These are phyloP conservation scores for Rhodophaea formosa DNA, from an alignment of 2,888 invertebrate genomes.

Conservation along the genomic window DNA sequence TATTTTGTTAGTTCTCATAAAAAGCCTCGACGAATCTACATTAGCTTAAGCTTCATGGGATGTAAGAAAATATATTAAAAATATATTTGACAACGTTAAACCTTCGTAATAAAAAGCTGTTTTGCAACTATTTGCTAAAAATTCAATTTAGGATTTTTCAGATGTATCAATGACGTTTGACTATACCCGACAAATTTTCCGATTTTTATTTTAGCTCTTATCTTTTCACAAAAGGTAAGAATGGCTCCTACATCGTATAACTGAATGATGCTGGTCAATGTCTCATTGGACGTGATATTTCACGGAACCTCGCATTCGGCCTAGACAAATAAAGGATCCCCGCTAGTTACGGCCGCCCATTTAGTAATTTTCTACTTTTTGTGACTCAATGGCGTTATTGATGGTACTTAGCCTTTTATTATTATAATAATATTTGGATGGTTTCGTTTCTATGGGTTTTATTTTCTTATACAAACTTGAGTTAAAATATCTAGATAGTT, in stretches of 20 bases:
- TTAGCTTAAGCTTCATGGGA: no score
- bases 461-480: background rate
- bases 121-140: no score
- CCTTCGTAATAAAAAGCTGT: no score
- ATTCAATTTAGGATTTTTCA: no score
- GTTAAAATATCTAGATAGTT: background rate
- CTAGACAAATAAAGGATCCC: conserved; percentile 52
- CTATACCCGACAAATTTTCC: no score
- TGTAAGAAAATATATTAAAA: no score
- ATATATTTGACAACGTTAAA: no score
- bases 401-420: conserved; percentile 22
- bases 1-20: no score
- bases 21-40: no score
- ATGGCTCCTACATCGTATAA: background rate
- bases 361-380: conserved; percentile 42
- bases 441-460: conserved; percentile 12
- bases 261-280: background rate
- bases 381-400: conserved; percentile 26
- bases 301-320: conserved; percentile 31
- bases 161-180: no score
- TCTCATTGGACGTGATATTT: conserved; percentile 52
- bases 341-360: conserved; percentile 46
- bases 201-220: no score
- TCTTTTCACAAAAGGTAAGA: background rate
- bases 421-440: conserved; percentile 22